phyloP scores from a whole-genome alignment of 2,113 vertebrate species.

The Monopterus albus region DNA sequence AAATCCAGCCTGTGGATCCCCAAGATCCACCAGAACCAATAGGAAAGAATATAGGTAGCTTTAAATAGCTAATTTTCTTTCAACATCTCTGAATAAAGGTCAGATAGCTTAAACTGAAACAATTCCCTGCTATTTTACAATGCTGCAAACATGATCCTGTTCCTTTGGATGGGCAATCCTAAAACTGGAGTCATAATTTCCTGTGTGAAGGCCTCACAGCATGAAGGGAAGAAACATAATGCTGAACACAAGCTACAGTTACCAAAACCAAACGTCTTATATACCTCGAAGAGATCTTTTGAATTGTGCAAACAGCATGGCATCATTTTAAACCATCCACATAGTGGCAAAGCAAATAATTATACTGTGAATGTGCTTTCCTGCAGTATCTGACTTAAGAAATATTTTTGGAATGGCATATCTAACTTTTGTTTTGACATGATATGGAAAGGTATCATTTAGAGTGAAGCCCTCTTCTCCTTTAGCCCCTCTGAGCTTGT shows the following conservation, averaged over 20 bases:
- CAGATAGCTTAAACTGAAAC: no score
- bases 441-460: slow-evolving; percentile 1
- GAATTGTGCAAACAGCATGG: slow-evolving; percentile 22
- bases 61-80: no score
- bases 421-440: slow-evolving; percentile 2
- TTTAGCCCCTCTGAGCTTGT: background rate
- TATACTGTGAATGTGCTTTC: no score
- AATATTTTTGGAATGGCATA: slow-evolving; percentile 24
- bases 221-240: slow-evolving; percentile 21
- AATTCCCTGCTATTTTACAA: no score
- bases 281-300: background rate
- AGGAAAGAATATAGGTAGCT: no score
- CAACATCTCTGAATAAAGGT: no score
- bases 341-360: no score
- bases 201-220: slow-evolving; percentile 17
- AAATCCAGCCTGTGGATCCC: no score
- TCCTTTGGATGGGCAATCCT: background rate
- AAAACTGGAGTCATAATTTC: slow-evolving; percentile 31
- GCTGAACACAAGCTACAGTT: slow-evolving; percentile 31
- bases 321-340: slow-evolving; percentile 16
- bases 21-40: no score
- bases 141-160: slow-evolving; percentile 5
- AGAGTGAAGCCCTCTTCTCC: background rate
- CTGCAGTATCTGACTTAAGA: background rate
- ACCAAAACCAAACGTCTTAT: slow-evolving; percentile 22